These are phyloP conservation scores for Diorhabda elongata DNA, from an alignment of 1,140 invertebrate genomes.

Conservation along the genomic window DNA sequence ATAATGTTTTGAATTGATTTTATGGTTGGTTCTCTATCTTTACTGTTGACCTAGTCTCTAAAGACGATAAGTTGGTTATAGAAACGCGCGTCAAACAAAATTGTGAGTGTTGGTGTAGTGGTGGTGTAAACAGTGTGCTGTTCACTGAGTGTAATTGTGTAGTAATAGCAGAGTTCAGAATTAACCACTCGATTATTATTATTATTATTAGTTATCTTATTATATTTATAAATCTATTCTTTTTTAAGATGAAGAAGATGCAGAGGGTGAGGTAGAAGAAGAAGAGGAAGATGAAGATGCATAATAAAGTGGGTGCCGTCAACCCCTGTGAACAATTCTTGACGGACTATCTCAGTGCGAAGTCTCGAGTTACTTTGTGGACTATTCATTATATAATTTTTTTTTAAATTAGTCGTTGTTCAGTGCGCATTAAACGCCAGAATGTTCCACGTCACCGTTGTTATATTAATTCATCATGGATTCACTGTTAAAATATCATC, in stretches of 20 bases:
- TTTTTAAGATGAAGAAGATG: conserved; percentile 45
- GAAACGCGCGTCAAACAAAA: no score
- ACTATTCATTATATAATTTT: conserved; percentile 16
- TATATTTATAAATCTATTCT: conserved; percentile 4
- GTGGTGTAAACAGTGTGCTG: no score
- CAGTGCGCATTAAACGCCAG: conserved; percentile 15
- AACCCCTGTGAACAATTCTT: conserved; percentile 35
- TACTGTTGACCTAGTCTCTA: no score
- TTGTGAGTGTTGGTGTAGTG: no score
- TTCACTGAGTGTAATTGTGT: no score
- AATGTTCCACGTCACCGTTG: conserved; percentile 5
- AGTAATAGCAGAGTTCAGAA: no score
- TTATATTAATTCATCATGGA: neutral
- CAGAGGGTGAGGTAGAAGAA: conserved; percentile 43
- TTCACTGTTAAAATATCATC: neutral
- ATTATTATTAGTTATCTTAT: no score
- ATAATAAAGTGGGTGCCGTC: conserved; percentile 41
- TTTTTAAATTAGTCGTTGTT: conserved; percentile 18
- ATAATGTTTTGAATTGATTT: no score
- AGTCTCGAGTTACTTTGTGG: conserved; percentile 44
- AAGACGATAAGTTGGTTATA: no score
- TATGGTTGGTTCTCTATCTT: no score
- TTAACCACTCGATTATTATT: no score
- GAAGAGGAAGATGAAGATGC: conserved; percentile 46
- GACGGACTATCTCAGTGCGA: conserved; percentile 43